Conservation (phyloP, 2,888 invertebrate species). For the Drepana falcataria region DNA sequence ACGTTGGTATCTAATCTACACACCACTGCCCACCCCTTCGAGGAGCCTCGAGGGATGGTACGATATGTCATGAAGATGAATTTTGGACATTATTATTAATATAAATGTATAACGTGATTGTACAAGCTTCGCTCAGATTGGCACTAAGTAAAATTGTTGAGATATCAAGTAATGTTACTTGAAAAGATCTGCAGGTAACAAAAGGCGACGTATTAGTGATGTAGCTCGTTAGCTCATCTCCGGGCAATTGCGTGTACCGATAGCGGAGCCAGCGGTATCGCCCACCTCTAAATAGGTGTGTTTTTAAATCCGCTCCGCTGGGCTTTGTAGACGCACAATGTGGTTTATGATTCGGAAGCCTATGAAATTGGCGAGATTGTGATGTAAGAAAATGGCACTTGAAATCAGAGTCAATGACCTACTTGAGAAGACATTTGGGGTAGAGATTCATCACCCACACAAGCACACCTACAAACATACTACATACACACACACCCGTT, state of each 20-base stretch:
- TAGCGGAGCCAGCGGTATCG: constrained; percentile 28
- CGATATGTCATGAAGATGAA: too few relatives aligned
- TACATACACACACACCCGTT: too few relatives aligned
- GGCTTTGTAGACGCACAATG: constrained; percentile 28
- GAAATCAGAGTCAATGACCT: background rate
- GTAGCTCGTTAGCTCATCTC: constrained; percentile 29
- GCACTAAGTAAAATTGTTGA: too few relatives aligned
- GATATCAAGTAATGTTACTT: too few relatives aligned
- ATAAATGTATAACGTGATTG: too few relatives aligned
- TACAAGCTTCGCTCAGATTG: too few relatives aligned
- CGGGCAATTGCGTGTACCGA: constrained; percentile 52
- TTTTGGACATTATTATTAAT: too few relatives aligned
- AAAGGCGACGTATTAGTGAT: constrained; percentile 28
- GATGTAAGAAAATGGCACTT: constrained; percentile 11
- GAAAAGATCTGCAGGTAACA: background rate
- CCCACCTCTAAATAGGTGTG: constrained; percentile 34
- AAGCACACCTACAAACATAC: too few relatives aligned
- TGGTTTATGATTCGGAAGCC: constrained; percentile 19
- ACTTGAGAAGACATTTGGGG: background rate
- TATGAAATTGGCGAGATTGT: background rate
- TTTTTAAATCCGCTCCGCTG: constrained; percentile 45
- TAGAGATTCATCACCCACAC: too few relatives aligned
- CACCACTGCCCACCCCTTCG: too few relatives aligned
- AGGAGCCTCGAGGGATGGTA: too few relatives aligned
- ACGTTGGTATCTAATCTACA: too few relatives aligned